Evolutionary conservation across 1,140 invertebrate genomes (phyloP).

Genomic region (Bradysia coprophila): DNA sequence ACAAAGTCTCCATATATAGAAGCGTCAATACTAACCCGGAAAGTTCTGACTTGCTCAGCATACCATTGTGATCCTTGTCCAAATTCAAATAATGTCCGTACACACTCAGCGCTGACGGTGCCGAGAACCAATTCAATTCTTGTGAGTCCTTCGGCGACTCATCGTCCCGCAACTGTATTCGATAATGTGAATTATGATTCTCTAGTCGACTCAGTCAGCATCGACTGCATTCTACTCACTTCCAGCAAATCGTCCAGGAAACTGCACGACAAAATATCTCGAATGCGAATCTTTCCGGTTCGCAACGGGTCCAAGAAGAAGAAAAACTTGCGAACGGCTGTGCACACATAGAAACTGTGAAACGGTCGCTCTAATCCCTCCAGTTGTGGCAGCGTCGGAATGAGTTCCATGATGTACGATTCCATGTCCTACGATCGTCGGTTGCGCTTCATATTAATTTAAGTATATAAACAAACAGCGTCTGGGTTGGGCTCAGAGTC

Average conservation of each 20-base stretch:
- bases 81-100: slow-evolving; percentile 89
- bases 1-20: too few relatives aligned
- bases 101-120: slow-evolving; percentile 69
- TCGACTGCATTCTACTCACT: slow-evolving; percentile 23
- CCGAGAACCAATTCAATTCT: slow-evolving; percentile 90
- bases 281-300: slow-evolving; percentile 74
- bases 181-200: neutral
- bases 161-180: slow-evolving; percentile 58
- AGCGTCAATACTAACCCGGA: slow-evolving; percentile 45
- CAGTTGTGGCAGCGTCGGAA: slow-evolving; percentile 76
- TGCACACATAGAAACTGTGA: slow-evolving; percentile 91
- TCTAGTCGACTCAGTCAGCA: neutral
- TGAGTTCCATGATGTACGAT: slow-evolving; percentile 84
- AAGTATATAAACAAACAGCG: too few relatives aligned
- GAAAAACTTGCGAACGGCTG: slow-evolving; percentile 85
- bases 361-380: slow-evolving; percentile 84
- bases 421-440: slow-evolving; percentile 61
- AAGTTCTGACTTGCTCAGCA: slow-evolving; percentile 79
- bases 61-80: slow-evolving; percentile 89
- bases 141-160: slow-evolving; percentile 63
- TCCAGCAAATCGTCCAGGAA: slow-evolving; percentile 85
- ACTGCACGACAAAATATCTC: slow-evolving; percentile 78
- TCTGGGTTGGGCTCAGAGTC: too few relatives aligned
- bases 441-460: too few relatives aligned
- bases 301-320: slow-evolving; percentile 86